phyloP scores from a whole-genome alignment of 2,888 invertebrate species.

The Nemapogon koenigi region DNA sequence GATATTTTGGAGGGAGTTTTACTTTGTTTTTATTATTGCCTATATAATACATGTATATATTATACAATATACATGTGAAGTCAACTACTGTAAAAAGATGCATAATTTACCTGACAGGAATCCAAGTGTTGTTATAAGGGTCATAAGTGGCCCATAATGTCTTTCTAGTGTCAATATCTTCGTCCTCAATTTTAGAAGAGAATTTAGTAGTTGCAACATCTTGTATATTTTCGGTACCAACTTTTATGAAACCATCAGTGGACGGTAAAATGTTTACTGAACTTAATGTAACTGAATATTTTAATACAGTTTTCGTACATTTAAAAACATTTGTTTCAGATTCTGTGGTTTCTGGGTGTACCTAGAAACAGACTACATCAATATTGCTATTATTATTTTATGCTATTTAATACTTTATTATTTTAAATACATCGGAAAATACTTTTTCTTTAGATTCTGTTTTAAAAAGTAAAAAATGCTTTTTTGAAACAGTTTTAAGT shows the following conservation, averaged over 20 bases:
- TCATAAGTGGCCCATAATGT: conserved; percentile 29
- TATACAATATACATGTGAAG: conserved; percentile 1
- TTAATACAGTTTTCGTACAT: not conserved
- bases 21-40: too few species aligned
- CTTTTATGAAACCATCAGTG: not conserved
- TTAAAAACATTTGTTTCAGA: not conserved
- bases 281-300: not conserved
- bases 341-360: conserved; percentile 5
- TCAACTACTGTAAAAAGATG: too few species aligned
- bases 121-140: conserved; percentile 21
- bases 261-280: not conserved
- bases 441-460: not conserved
- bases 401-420: not conserved
- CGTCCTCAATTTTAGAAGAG: not conserved
- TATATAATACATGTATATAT: too few species aligned
- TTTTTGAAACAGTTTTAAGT: not conserved
- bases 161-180: conserved; percentile 8
- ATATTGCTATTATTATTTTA: not conserved
- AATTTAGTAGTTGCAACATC: not conserved
- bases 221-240: conserved; percentile 23
- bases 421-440: not conserved
- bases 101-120: conserved; percentile 30
- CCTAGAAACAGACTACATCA: not conserved
- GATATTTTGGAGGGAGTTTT: too few species aligned
- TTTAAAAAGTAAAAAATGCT: not conserved